phyloP scores from a whole-genome alignment of 2,888 invertebrate genomes.

The Stenotaenia linearis region DNA sequence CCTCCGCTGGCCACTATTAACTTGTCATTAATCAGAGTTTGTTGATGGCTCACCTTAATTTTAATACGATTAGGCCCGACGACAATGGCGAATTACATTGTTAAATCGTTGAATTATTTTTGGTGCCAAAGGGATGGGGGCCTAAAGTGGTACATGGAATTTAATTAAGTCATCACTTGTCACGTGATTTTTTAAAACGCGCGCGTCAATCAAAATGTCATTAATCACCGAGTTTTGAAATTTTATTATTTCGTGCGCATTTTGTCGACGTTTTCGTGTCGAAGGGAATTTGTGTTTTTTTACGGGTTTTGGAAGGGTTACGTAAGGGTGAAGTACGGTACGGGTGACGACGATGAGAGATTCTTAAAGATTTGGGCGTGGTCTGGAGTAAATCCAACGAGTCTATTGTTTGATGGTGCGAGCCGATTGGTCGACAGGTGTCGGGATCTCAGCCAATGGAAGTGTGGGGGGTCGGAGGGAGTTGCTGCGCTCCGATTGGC shows the following conservation, averaged over 20 bases:
- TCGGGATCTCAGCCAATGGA: slow-evolving; percentile 12
- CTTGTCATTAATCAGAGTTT: slow-evolving; percentile 5
- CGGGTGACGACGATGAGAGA: neutral
- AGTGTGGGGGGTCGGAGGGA: neutral
- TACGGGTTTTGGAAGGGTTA: neutral
- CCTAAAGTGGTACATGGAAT: neutral
- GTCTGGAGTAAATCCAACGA: slow-evolving; percentile 7
- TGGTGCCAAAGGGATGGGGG: too few relatives aligned
- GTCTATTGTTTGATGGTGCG: slow-evolving; percentile 1
- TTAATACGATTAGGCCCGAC: neutral
- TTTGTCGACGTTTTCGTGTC: neutral
- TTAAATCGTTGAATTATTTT: too few relatives aligned
- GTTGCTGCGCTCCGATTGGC: neutral
- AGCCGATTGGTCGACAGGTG: slow-evolving; percentile 4
- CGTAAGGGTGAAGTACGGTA: neutral
- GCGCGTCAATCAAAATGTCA: slow-evolving; percentile 4
- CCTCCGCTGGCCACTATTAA: neutral
- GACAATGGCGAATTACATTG: too few relatives aligned
- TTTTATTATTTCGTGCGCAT: neutral
- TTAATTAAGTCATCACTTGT: slow-evolving; percentile 17
- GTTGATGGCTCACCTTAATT: neutral
- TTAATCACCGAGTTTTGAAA: neutral
- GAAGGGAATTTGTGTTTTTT: neutral
- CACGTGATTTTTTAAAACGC: neutral
- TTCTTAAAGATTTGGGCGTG: slow-evolving; percentile 18